Evolutionary conservation across 1,140 invertebrate species (phyloP), one percentile per base, ranked within the genome.

Genomic region (Diorhabda carinulata): DNA sequence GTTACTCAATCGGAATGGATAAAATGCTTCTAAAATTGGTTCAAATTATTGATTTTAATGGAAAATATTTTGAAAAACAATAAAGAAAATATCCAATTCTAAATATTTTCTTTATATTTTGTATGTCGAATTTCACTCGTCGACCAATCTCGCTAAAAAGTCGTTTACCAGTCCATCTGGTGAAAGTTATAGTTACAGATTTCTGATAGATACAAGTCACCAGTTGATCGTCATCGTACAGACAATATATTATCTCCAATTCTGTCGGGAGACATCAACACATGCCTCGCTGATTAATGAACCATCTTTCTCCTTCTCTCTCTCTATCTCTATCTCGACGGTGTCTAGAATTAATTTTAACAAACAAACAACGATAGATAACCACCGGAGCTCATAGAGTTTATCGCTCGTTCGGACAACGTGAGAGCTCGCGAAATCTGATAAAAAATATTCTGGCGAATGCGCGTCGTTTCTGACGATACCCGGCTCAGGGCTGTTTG

Each of bases 351-450:
- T 77, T 77, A 77, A 77, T 77, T 77, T 77, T 70, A 75, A 72
- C 74, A 77, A 77, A 77, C 75, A 77, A 75, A 75, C 73, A 70
- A 69, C 70, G 72, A 75, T 73, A 75, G 73, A 75, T 67, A 67
- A 67, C 65, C 65, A 42, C 42, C 57, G 43, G 2, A 25, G 41
- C 45, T 56, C 73, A 73, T 76, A 67, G 65, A 67, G 65, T 60
- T 25, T 67, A 67, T 67, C 70, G 73, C 74, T 73, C 70, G 71
- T 70, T 74, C 67, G 70, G 72, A 74, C 67, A 78, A 78, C 76
- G 76, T 78, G 76, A 78, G 76, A 78, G 76, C 76, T 75, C 76
- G 76, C 74, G 25, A 69, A 78, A 78, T 78, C 76, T 78, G 76
- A 78, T 78, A 78, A 76, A 78, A 76, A 78, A 25, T 25, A 25